Evolutionary conservation across 2,797 vertebrate species (phyloP).

Genomic region (Hyperoplus immaculatus): DNA sequence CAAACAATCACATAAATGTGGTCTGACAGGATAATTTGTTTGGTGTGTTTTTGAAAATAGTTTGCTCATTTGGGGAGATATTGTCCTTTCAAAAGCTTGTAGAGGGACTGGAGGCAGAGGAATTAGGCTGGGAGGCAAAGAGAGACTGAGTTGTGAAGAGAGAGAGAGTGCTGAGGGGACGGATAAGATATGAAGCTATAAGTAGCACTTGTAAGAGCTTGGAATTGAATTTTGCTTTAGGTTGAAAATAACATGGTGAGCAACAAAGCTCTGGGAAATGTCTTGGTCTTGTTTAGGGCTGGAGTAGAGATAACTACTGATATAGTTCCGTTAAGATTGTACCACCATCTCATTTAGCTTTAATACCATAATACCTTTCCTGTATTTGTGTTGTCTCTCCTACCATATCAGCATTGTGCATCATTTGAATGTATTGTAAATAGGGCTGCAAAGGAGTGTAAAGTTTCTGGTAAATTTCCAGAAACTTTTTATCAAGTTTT

Average conservation of each 20-base stretch:
- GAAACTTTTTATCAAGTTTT: no score
- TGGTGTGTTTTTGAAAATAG: neutral
- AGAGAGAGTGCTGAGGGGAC: conserved; percentile 60
- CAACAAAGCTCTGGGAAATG: conserved; percentile 58
- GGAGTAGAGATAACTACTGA: conserved; percentile 11
- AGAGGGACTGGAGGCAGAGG: neutral
- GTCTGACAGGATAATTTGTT: neutral
- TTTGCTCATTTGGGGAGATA: neutral
- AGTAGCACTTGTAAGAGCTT: conserved; percentile 60
- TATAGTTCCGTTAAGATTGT: conserved; percentile 21
- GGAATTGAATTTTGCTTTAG: conserved; percentile 45
- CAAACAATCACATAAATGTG: neutral
- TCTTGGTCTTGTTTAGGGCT: conserved; percentile 22
- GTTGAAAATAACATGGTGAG: conserved; percentile 61
- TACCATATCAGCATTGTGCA: neutral
- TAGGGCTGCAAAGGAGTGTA: neutral
- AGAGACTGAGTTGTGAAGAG: conserved; percentile 2
- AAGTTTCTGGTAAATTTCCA: no score
- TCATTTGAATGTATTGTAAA: neutral
- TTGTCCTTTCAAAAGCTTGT: neutral
- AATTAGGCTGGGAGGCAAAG: neutral
- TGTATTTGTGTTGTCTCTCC: neutral
- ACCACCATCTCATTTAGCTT: neutral
- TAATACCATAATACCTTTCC: neutral
- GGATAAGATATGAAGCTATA: conserved; percentile 79